Conservation (phyloP, 1,140 invertebrate genomes). For the Subanguina moxae region DNA sequence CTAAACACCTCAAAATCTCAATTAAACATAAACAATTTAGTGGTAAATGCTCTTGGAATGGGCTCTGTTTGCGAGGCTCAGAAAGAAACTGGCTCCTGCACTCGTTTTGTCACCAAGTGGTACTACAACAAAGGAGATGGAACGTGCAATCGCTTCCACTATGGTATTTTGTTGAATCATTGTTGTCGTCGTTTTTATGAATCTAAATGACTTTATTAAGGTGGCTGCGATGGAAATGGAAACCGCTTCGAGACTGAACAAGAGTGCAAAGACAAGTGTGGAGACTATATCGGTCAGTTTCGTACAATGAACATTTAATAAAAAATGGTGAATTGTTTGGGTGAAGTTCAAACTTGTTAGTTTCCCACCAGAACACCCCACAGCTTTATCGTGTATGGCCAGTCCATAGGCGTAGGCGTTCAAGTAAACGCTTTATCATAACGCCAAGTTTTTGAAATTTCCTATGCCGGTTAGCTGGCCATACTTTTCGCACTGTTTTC, state of each 20-base stretch:
- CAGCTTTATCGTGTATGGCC: too few species aligned
- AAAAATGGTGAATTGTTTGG: too few species aligned
- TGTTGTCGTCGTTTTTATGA: conserved; percentile 60
- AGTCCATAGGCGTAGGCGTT: too few species aligned
- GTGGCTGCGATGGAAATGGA: conserved; percentile 58
- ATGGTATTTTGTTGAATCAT: conserved; percentile 77
- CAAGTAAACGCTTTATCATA: too few species aligned
- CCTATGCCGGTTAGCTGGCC: too few species aligned
- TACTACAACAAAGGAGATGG: conserved; percentile 72
- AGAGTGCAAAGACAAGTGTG: conserved; percentile 74
- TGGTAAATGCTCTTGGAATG: conserved; percentile 15
- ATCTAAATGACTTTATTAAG: conserved; percentile 57
- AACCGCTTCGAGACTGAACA: conserved; percentile 69
- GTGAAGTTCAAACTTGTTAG: too few species aligned
- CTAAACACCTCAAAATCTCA: too few species aligned
- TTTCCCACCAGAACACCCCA: too few species aligned
- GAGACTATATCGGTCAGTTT: conserved; percentile 56
- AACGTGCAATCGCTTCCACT: conserved; percentile 89
- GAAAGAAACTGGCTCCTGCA: conserved; percentile 75
- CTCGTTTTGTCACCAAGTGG: conserved; percentile 69
- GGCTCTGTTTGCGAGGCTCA: conserved; percentile 62
- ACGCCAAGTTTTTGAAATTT: too few species aligned
- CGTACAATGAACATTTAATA: too few species aligned
- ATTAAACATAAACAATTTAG: too few species aligned
- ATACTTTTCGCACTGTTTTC: too few species aligned